Evolutionary conservation across 2,113 vertebrate genomes (phyloP), one percentile per base, ranked within the genome.

Genomic region (Mionectes macconnelli): DNA sequence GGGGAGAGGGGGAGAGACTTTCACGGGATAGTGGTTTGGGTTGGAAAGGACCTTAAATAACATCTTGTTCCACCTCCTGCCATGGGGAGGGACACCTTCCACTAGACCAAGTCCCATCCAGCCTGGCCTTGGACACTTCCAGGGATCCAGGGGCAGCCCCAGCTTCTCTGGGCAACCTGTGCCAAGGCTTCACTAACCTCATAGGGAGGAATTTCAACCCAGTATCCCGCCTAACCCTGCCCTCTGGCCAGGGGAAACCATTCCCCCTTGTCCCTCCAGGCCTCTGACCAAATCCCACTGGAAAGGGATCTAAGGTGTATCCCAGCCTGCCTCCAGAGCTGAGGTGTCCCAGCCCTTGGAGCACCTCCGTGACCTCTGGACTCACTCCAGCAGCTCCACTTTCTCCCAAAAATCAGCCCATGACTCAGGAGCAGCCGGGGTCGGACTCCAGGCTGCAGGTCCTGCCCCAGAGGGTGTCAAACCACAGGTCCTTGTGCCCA

Each of bases 71-170:
- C 35, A 27, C 21, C 24, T 14, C 24, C 57, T 60, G n/a, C n/a
- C 35, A 60, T 12, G 22, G n/a, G 22, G 9, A 59, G n/a, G 57
- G 23, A 37, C 35, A 27, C 19, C 5, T n/a, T 1, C 37, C 42
- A 2, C 22, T 1, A 1, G 4, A 33, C 53, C 50, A 35, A 80
- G 21, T 10, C 15, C 24, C 12, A 0, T 0, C 64, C 13, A 49
- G 12, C 22, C 18, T 10, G 31, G 22, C 60, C 52, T 20, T 6
- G 68, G 18, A 19, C 52, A 28, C 27, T 44, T 2, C 31, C 68
- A 59, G 76, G 44, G 33, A 50, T 28, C 42, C 42, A 42, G 35
- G 17, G 5, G 5, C 57, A 79, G 75, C 49, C 49, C 2, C 21
- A 22, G 18, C 21, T 31, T 2, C 31, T 42, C 76, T 8, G 42